Base-by-base conservation (phyloP, 2,113 vertebrate species). In the Pseudopodoces humilis region DNA sequence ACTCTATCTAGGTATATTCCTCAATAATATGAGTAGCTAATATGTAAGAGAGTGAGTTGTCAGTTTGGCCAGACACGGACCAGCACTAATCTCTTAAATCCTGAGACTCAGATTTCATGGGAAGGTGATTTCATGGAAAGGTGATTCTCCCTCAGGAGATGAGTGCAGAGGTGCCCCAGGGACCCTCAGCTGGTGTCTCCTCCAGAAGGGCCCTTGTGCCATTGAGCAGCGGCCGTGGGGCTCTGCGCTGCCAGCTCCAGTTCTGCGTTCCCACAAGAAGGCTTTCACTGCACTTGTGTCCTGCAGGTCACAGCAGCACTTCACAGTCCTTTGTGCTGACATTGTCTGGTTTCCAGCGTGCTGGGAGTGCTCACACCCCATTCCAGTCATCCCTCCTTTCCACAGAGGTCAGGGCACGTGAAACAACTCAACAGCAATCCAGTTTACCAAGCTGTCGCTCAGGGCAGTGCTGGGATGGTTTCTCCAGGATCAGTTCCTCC, bases 291-390 rank as follows among this genome's bases (percentile, higher is more conserved):
- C 19, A 30, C 1, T 9, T 56, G 25, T 41, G n/a, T 68, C 30
- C 43, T 41, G 22, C 8, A 10, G 30, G 44, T 47, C 43, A 17
- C 1, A 30, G 49, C 9, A 33, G 28, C 28, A 28, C 70, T 41
- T 63, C 39, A 0, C 8, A 49, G 46, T 11, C 33, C 44, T 60
- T 43, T 14, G 9, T 46, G 90, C 55, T 52, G 44, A 62, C 20
- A 1, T 37, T 14, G 2, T 28, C 23, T 23, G 1, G 8, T 70
- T 56, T 31, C 55, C 27, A 25, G 2, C 1, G 4, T 5, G n/a
- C 37, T 72, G 50, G 56, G 37, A 24, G 58, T 2, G 10, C 12
- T 41, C 23, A 11, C 30, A 4, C 3, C 18, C n/a, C 23, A 0
- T 27, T 49, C 46, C 35, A 21, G 49, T 56, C 39, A n/a, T 71